phyloP scores from a whole-genome alignment of 1,140 invertebrate genomes.

The Amyelois transitella region DNA sequence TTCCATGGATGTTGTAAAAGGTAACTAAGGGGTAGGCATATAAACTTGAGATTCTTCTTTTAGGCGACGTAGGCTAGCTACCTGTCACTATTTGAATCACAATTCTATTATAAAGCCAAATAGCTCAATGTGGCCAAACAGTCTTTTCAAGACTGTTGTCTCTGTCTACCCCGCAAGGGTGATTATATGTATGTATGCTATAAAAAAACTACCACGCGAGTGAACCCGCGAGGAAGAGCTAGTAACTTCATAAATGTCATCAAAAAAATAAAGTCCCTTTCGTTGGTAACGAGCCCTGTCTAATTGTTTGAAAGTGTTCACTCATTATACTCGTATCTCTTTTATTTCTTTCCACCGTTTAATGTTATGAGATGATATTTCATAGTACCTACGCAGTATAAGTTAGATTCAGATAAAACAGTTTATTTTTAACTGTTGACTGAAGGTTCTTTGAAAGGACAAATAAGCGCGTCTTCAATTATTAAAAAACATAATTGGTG shows the following conservation, averaged over 20 bases:
- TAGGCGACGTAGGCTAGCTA: too few relatives aligned
- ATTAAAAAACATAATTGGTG: not conserved
- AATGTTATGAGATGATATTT: constrained; percentile 68
- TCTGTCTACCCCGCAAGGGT: too few relatives aligned
- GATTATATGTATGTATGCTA: too few relatives aligned
- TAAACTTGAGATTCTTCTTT: too few relatives aligned
- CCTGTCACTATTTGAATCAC: too few relatives aligned
- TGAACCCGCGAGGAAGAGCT: not conserved
- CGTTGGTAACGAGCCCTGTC: constrained; percentile 50
- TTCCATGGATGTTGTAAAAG: too few relatives aligned
- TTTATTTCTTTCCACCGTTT: constrained; percentile 47
- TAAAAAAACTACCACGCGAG: not conserved
- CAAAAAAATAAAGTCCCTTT: not conserved
- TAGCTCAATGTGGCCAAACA: too few relatives aligned
- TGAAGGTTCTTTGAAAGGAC: not conserved
- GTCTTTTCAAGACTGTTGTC: too few relatives aligned
- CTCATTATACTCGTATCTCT: constrained; percentile 50
- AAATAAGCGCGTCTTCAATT: not conserved
- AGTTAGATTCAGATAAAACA: not conserved
- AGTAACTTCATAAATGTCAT: not conserved
- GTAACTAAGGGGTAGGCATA: too few relatives aligned
- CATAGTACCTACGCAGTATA: constrained; percentile 29
- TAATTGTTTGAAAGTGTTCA: constrained; percentile 67
- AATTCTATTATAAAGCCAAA: too few relatives aligned
- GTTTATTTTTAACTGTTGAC: not conserved